Conservation (phyloP, 2,797 vertebrate species). For the Aulostomus chinensis region DNA sequence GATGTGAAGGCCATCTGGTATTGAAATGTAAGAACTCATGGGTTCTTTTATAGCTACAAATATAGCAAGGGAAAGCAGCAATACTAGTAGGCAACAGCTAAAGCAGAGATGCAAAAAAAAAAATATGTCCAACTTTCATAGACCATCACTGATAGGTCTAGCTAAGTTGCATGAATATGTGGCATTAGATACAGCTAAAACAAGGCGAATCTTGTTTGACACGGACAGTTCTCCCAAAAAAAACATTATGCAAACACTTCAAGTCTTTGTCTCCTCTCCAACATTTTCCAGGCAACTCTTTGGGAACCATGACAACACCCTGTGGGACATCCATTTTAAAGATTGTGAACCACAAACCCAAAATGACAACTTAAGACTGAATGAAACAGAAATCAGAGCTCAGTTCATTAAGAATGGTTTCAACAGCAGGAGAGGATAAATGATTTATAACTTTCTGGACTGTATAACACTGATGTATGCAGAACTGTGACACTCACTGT, state of each 20-base stretch:
- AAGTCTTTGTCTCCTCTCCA: slow-evolving; percentile 60
- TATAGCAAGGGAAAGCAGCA: slow-evolving; percentile 27
- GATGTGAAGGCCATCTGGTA: slow-evolving; percentile 38
- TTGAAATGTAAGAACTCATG: slow-evolving; percentile 17
- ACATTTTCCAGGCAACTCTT: slow-evolving; percentile 64
- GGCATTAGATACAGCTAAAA: slow-evolving; percentile 21
- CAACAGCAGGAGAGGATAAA: background rate
- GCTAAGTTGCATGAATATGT: slow-evolving; percentile 1
- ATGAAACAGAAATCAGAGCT: slow-evolving; percentile 24
- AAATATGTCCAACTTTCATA: slow-evolving; percentile 9
- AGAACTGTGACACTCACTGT: too few relatives aligned
- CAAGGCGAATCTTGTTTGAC: slow-evolving; percentile 47
- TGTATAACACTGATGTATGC: background rate
- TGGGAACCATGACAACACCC: slow-evolving; percentile 75
- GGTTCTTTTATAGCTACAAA: slow-evolving; percentile 43
- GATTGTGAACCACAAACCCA: slow-evolving; percentile 44
- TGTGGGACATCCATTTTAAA: slow-evolving; percentile 51
- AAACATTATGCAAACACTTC: slow-evolving; percentile 62
- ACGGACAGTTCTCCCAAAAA: slow-evolving; percentile 52
- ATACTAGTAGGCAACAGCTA: slow-evolving; percentile 19
- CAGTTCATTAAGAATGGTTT: slow-evolving; percentile 4
- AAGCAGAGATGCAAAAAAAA: slow-evolving; percentile 26
- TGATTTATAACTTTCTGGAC: slow-evolving; percentile 9
- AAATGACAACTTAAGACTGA: slow-evolving; percentile 45
- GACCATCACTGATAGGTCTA: slow-evolving; percentile 8